phyloP scores from a whole-genome alignment of 2,113 vertebrate genomes.

The Apodemus speciosus region DNA sequence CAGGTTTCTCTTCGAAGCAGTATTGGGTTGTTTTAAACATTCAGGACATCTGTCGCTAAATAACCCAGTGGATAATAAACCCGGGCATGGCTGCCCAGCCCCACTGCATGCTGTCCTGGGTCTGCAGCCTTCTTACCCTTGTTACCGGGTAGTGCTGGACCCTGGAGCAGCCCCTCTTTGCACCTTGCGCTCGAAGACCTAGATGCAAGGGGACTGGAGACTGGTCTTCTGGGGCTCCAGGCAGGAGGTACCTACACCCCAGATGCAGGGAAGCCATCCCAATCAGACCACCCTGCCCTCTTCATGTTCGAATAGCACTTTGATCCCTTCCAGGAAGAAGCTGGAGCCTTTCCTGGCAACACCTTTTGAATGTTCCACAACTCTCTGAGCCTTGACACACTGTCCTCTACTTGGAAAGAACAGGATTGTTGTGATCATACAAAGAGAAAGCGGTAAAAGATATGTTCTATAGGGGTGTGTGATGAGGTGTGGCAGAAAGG shows the following conservation, averaged over 20 bases:
- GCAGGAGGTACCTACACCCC: background rate
- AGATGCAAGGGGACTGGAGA: background rate
- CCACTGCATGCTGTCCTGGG: rapidly evolving
- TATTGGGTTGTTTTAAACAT: background rate
- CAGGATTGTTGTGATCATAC: background rate
- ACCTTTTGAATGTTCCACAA: background rate
- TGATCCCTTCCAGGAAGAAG: background rate
- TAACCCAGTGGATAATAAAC: background rate
- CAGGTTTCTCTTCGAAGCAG: background rate
- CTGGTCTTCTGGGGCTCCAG: background rate
- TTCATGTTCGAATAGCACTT: background rate
- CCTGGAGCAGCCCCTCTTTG: background rate
- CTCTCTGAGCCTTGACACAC: background rate
- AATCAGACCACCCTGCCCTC: background rate
- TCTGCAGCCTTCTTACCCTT: too few species aligned
- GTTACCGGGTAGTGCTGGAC: background rate
- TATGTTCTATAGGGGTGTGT: too few species aligned
- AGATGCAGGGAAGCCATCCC: background rate
- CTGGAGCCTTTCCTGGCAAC: background rate
- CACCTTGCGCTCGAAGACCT: background rate
- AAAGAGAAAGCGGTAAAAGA: too few species aligned
- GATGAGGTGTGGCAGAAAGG: too few species aligned
- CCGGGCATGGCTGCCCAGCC: rapidly evolving
- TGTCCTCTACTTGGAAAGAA: background rate
- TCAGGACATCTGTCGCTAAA: background rate